Percentiles rank a stretch among this genome's conserved stretches.
Conservation (phyloP, 2,888 invertebrate species). For the Amphipoea lucens region DNA sequence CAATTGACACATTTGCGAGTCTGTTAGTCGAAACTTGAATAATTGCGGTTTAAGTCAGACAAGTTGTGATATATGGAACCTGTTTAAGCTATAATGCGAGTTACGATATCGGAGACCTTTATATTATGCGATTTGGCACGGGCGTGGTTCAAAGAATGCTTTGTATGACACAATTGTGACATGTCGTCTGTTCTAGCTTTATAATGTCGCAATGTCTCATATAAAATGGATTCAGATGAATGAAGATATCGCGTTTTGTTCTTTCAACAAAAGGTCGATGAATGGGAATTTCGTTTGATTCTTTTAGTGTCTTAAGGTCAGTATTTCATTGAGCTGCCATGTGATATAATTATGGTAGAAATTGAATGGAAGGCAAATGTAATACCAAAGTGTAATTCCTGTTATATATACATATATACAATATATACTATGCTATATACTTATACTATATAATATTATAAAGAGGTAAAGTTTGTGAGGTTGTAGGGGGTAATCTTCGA, state of each 20-base stretch:
- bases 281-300: conserved; percentile 39
- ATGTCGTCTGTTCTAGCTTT: conserved; percentile 54
- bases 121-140: conserved; percentile 64
- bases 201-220: conserved; percentile 47
- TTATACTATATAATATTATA: background rate
- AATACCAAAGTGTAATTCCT: background rate
- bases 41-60: conserved; percentile 52
- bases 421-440: too few species aligned
- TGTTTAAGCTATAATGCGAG: conserved; percentile 59
- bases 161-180: conserved; percentile 60
- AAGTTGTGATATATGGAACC: conserved; percentile 64
- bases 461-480: too few species aligned
- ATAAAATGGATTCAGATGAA: conserved; percentile 51
- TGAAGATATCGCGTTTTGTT: conserved; percentile 45
- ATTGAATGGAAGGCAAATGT: conserved; percentile 8
- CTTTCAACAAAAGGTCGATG: conserved; percentile 43
- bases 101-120: conserved; percentile 68
- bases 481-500: too few species aligned
- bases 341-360: background rate
- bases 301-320: conserved; percentile 31
- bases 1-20: conserved; percentile 59
- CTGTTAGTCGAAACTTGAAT: conserved; percentile 55
- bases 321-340: background rate
- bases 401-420: background rate
- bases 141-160: conserved; percentile 65